phyloP scores from a whole-genome alignment of 2,113 vertebrate genomes.

The Alligator mississippiensis region DNA sequence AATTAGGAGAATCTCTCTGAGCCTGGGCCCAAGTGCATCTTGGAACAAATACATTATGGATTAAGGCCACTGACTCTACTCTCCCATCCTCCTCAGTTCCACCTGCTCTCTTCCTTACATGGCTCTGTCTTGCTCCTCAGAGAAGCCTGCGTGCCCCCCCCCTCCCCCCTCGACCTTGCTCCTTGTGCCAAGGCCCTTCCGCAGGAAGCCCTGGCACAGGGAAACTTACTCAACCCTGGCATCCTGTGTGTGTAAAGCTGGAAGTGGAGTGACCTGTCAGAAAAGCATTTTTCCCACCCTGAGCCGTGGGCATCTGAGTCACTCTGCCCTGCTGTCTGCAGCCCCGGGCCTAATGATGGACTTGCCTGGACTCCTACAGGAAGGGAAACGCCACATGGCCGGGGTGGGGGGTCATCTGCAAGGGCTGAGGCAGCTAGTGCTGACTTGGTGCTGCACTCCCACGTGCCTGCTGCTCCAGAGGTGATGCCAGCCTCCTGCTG shows the following conservation, averaged over 20 bases:
- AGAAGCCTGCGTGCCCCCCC: fast-evolving
- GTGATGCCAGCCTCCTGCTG: not conserved
- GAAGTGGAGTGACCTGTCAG: not conserved
- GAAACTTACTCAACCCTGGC: not conserved
- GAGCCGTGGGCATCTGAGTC: not conserved
- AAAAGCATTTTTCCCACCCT: not conserved
- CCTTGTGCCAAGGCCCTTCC: not conserved
- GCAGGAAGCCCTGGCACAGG: not conserved
- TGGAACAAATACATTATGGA: not conserved
- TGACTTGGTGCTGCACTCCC: not conserved
- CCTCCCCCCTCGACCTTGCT: not conserved
- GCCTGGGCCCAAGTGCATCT: not conserved
- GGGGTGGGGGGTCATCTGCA: not conserved
- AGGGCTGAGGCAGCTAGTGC: not conserved
- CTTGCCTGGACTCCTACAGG: fast-evolving
- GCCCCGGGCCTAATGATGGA: not conserved
- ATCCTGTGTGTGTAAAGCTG: not conserved
- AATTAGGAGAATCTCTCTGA: too few relatives aligned
- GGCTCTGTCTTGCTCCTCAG: not conserved
- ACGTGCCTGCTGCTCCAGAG: not conserved
- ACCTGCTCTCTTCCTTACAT: not conserved
- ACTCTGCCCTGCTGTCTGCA: not conserved
- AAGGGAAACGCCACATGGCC: not conserved
- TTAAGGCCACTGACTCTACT: not conserved
- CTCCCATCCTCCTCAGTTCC: not conserved